phyloP scores from a whole-genome alignment of 2,113 vertebrate species.

The Acrocephalus kingi region DNA sequence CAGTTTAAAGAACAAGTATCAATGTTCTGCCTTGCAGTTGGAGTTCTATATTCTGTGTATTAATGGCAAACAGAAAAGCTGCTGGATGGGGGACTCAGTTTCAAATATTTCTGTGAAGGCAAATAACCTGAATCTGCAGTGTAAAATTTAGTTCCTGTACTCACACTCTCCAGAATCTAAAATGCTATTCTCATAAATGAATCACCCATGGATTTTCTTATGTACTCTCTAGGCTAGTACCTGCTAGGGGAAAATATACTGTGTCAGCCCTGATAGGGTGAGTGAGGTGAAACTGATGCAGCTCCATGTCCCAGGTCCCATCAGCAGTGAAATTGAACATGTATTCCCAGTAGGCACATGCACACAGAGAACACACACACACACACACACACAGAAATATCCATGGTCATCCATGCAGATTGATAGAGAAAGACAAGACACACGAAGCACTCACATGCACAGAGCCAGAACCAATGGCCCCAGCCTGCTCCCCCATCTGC shows the following conservation, averaged over 20 bases:
- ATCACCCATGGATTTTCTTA: neutral
- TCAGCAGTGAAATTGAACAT: neutral
- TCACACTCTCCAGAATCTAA: neutral
- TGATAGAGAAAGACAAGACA: neutral
- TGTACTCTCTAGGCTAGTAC: neutral
- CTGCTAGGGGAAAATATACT: neutral
- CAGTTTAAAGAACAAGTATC: neutral
- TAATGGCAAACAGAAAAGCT: neutral
- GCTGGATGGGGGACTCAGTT: neutral
- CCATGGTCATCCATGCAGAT: rapidly evolving
- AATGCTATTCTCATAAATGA: rapidly evolving
- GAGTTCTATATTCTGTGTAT: neutral
- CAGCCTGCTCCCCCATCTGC: neutral
- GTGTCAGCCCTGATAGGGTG: rapidly evolving
- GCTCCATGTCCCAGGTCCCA: neutral
- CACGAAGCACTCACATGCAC: neutral
- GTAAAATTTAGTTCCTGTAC: neutral
- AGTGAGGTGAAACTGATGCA: neutral
- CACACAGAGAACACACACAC: neutral
- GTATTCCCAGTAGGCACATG: neutral
- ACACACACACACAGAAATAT: neutral
- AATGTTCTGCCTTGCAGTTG: neutral
- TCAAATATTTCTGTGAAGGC: neutral
- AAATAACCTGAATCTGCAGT: neutral
- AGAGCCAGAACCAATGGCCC: neutral